Base-by-base conservation (phyloP, 2,113 vertebrate genomes). In the Alosa alosa region DNA sequence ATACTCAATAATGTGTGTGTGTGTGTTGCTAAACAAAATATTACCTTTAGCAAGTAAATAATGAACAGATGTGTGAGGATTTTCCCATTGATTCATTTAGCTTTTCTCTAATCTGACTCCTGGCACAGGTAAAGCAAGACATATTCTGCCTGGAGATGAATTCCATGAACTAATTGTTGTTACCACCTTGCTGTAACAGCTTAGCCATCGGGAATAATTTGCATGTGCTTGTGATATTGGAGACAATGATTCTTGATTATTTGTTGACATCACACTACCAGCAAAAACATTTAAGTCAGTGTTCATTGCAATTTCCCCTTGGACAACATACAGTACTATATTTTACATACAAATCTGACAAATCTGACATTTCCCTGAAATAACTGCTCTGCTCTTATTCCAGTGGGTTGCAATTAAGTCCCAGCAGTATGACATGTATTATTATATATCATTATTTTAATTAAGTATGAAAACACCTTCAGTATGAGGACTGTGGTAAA, bases 391-490 rank as follows among this genome's bases (percentile, higher is more conserved):
- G 36, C 31, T 78, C 10, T 41, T 13, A 36, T 39, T 78, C 10
- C 31, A 39, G 72, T 78, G 72, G 72, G 72, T 39, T 78, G 72
- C 72, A 78, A 78, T 78, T 78, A 78, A 36, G 11, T 39, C 72
- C 72, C 72, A 39, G 72, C 31, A 39, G 72, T 39, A 78, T 39
- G 72, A 78, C 72, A 31, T 36, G 31, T 39, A 78, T 78, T 72
- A 72, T 36, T 36, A 78, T 78, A 78, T 72, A 78, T 78, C 72
- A 78, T 78, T 17, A 78, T 18, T 78, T 78, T 78, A 78, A 78
- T 78, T 78, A 78, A 39, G 72, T 78, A 78, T 78, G 72, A 36
- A 78, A 78, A 78, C 72, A 78, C 72, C 72, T 78, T 78, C 25
- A n/a, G 25, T 72, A 11, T 72, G 64, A 60, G 5, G 57, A 60